Base-by-base conservation (phyloP, 2,888 invertebrate species). In the Phaedon cochleariae region DNA sequence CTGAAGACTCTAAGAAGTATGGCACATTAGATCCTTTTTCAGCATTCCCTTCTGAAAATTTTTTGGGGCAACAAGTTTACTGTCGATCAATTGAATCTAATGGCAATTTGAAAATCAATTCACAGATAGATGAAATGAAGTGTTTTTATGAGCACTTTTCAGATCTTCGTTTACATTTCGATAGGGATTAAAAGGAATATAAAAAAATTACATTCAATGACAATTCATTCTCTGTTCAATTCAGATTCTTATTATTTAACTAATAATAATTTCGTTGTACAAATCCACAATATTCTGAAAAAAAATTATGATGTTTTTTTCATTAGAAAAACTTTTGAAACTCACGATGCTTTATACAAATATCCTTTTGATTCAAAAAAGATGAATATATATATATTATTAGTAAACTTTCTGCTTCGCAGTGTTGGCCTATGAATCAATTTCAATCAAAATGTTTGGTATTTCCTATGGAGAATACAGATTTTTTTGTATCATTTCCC, bases 1-100 rank as follows among this genome's bases (percentile, higher is more conserved):
- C n/a, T n/a, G n/a, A n/a, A n/a, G n/a, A n/a, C n/a, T n/a, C n/a
- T n/a, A n/a, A n/a, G n/a, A n/a, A n/a, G n/a, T n/a, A n/a, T n/a
- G n/a, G 73, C 31, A 34, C 60, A 10, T 45, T 73, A 18, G 70
- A 73, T 62, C 41, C 53, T 29, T 62, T 69, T 52, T 68, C 65
- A 15, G 62, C 64, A 48, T 71, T 73, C 55, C 54, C 66, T 6
- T 73, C 70, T 58, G 69, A 73, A 60, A 72, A 67, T 53, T 68
- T n/a, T 59, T 41, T 49, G 71, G 41, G 63, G 63, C 63, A 65
- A 48, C 67, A 67, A 45, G 60, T 45, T 45, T 53, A 52, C 22
- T 59, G 52, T 51, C 51, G 59, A 51, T 51, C 51, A 59, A 15
- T 59, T 52, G 59, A 59, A 59, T 59, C 51, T 6, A 59, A 59